These are phyloP conservation scores for Tinea pellionella DNA, from an alignment of 2,888 invertebrate species.

Conservation along the genomic window DNA sequence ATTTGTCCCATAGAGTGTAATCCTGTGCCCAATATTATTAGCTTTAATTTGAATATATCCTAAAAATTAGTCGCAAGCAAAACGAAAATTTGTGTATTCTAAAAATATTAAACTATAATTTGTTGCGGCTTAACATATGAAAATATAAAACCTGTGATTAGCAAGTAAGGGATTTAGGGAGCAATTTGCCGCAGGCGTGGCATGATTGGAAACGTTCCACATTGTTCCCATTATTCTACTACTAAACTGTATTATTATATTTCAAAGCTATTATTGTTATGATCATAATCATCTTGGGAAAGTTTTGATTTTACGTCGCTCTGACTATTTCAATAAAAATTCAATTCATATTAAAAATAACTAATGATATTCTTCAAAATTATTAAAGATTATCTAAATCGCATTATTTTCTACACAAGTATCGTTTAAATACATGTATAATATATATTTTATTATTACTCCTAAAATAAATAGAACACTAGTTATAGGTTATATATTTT, in stretches of 20 bases:
- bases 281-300: constrained; percentile 5
- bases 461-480: no score
- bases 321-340: background rate
- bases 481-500: no score
- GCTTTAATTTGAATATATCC: no score
- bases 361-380: no score
- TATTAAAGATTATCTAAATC: no score
- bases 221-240: constrained; percentile 4
- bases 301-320: background rate
- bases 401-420: no score
- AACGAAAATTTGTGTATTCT: background rate
- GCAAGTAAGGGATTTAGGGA: constrained; percentile 26
- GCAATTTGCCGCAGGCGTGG: constrained; percentile 24
- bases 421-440: no score
- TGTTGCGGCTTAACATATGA: background rate
- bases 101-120: background rate
- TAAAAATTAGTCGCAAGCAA: no score
- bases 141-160: constrained; percentile 36
- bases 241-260: background rate
- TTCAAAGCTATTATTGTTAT: background rate
- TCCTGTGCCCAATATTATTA: no score
- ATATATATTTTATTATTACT: no score
- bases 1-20: no score
- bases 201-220: background rate
- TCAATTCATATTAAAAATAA: no score